Conservation (phyloP, 2,797 vertebrate genomes). For the Lagorchestes hirsutus region DNA sequence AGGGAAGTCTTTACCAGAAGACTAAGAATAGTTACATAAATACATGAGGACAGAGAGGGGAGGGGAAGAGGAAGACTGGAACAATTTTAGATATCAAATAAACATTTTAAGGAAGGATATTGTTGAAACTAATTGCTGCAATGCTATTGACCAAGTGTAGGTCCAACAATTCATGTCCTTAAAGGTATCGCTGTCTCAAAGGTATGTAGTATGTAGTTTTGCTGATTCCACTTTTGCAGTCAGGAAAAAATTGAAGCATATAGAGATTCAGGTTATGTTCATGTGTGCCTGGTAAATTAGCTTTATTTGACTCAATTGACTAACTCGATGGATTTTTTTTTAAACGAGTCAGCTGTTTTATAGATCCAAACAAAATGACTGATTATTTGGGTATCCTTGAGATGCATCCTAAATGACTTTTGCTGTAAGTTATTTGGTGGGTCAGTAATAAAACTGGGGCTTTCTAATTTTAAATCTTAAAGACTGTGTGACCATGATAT, state of each 20-base stretch:
- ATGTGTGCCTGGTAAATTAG: constrained; percentile 3
- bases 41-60: neutral
- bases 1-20: neutral
- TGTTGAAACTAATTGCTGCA: neutral
- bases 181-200: neutral
- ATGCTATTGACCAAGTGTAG: neutral
- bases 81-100: neutral
- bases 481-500: neutral
- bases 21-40: neutral
- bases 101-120: neutral
- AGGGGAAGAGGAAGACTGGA: neutral
- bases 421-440: constrained; percentile 34
- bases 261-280: constrained; percentile 1
- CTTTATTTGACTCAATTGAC: constrained; percentile 33
- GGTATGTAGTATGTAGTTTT: neutral
- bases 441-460: neutral
- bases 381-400: neutral
- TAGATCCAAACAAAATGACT: constrained; percentile 42
- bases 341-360: constrained; percentile 21
- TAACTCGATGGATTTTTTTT: constrained; percentile 26
- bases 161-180: neutral
- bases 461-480: neutral
- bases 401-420: neutral
- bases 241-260: constrained; percentile 19
- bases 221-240: neutral